These are phyloP conservation scores for Bovichtus variegatus DNA, from an alignment of 2,797 vertebrate genomes.

Conservation along the genomic window DNA sequence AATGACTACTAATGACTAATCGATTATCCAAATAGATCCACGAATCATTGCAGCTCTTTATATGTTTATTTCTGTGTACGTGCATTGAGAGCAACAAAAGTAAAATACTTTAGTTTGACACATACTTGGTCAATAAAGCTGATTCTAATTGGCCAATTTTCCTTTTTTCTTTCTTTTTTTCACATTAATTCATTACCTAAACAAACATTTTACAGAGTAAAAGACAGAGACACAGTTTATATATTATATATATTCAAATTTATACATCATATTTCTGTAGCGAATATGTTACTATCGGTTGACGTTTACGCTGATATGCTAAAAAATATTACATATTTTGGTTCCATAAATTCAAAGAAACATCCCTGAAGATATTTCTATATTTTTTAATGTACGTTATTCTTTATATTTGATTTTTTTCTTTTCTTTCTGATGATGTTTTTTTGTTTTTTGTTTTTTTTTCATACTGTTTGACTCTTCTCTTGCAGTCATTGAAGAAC, in stretches of 20 bases:
- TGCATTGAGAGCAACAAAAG: too few relatives aligned
- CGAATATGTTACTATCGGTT: not conserved
- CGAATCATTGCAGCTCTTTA: too few relatives aligned
- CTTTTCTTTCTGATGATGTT: too few relatives aligned
- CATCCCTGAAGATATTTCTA: not conserved
- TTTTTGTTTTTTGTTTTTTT: too few relatives aligned
- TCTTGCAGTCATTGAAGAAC: conserved; percentile 18
- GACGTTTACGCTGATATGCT: not conserved
- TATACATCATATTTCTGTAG: too few relatives aligned
- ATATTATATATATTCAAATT: not conserved
- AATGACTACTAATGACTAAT: too few relatives aligned
- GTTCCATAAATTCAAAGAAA: not conserved
- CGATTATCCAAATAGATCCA: too few relatives aligned
- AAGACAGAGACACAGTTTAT: not conserved
- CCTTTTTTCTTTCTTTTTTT: not conserved
- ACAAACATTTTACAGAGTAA: too few relatives aligned
- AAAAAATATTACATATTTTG: not conserved
- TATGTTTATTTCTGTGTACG: not conserved
- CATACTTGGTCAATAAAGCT: not conserved
- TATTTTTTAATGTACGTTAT: too few relatives aligned
- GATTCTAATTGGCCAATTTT: not conserved
- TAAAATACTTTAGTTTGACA: not conserved
- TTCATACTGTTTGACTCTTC: conserved; percentile 8
- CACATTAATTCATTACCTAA: not conserved
- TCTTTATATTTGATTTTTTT: too few relatives aligned